Evolutionary conservation across 2,888 invertebrate genomes (phyloP).

Genomic region (Euzophera pinguis): DNA sequence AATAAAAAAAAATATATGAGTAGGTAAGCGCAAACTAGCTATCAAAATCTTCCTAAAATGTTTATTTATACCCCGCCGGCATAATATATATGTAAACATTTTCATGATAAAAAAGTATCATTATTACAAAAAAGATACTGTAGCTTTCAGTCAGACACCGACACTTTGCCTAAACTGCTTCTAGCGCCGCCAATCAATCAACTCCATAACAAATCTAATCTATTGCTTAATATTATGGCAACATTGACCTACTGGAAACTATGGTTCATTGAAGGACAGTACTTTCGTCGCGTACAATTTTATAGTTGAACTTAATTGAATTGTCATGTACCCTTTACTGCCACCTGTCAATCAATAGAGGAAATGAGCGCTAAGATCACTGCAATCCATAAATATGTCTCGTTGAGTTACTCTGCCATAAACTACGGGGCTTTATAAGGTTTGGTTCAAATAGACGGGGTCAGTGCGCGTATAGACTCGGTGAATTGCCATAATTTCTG

Average conservation of each 20-base stretch:
- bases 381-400: conserved; percentile 3
- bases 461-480: conserved; percentile 5
- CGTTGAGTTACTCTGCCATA: background rate
- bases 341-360: conserved; percentile 3
- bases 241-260: background rate
- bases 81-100: too few species aligned
- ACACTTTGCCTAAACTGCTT: too few species aligned
- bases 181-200: too few species aligned
- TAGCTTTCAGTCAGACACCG: too few species aligned
- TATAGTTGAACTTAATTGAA: conserved; percentile 2
- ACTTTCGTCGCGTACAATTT: background rate
- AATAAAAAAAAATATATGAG: too few species aligned
- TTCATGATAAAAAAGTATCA: too few species aligned
- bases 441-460: conserved; percentile 2
- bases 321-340: conserved; percentile 1
- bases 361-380: conserved; percentile 1
- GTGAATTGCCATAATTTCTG: conserved; percentile 12
- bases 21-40: too few species aligned
- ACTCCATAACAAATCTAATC: background rate
- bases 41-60: too few species aligned
- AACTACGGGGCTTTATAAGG: conserved; percentile 9
- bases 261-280: background rate
- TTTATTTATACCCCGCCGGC: too few species aligned
- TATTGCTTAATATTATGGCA: background rate
- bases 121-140: too few species aligned